These are phyloP conservation scores for Oceanodroma tethys DNA, from an alignment of 2,113 vertebrate genomes.

Conservation along the genomic window DNA sequence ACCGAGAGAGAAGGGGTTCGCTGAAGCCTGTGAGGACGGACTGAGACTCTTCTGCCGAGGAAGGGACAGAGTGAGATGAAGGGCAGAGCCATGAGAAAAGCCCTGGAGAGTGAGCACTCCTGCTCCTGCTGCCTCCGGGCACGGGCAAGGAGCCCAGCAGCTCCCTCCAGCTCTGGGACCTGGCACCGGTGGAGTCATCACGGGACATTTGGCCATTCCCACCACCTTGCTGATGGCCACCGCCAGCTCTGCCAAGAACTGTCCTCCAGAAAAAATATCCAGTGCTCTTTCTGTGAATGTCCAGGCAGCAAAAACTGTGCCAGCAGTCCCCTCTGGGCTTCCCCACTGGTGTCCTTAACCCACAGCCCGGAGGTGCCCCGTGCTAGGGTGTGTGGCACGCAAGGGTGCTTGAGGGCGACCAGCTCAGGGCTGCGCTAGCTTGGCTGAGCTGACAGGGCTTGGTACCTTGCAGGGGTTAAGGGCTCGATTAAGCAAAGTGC, in stretches of 20 bases:
- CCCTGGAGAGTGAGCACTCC: neutral
- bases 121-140: neutral
- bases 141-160: neutral
- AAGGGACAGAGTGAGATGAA: neutral
- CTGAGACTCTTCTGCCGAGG: neutral
- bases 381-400: no score
- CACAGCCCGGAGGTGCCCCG: neutral
- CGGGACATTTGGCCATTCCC: neutral
- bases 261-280: neutral
- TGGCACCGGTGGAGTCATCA: neutral
- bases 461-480: neutral
- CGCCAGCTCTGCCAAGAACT: neutral
- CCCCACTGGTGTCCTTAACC: neutral
- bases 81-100: neutral
- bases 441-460: neutral
- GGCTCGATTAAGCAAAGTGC: neutral
- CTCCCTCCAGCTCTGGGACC: neutral
- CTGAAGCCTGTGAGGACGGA: neutral
- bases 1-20: rapidly evolving
- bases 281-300: neutral
- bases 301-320: neutral
- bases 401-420: neutral
- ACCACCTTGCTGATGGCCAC: neutral
- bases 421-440: neutral
- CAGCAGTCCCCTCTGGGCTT: rapidly evolving